Evolutionary conservation across 2,113 vertebrate genomes (phyloP), one percentile per base, ranked within the genome.

Genomic region (Crotophaga sulcirostris): DNA sequence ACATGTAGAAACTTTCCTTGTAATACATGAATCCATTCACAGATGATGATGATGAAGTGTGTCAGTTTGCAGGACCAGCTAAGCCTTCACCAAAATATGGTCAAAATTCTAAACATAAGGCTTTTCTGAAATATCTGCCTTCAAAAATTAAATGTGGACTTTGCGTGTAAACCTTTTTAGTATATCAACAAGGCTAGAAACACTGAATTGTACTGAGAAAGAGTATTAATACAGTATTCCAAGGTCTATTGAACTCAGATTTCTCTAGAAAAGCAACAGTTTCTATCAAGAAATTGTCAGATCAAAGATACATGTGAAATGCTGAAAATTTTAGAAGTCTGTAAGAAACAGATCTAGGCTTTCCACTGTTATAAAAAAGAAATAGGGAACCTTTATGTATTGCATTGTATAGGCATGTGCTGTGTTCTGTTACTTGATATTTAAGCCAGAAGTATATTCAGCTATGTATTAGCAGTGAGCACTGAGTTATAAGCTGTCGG

Each of bases 401-500:
- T 3, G 0, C 4, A 0, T 78, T 87, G 73, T 89, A 81, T 47
- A 64, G 54, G 56, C 64, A 31, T 52, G 31, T 83, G 81, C 89
- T 82, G 29, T 67, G 25, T 84, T 89, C 72, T 94, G 40, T 66
- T 85, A 63, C 44, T 69, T 79, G 54, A 13, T 81, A 67, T 91
- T 94, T 88, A 93, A 78, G 74, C 62, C 73, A 91, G 88, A 93
- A 90, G 24, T 81, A 51, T 73, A 49, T 93, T 89, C 73, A 85
- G 93, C 59, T 89, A 18, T 36, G 7, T 72, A 9, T 92, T 68
- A 83, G 24, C 47, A 78, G 84, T 0, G 3, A 95, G 49, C 40
- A 52, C 55, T 51, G 84, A 93, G 59, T 42, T 90, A 69, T 24
- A 82, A 89, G 80, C 62, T 81, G 64, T 77, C 40, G 52, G 82